Evolutionary conservation across 2,113 vertebrate species (phyloP).

Genomic region (Psilopsiagon aurifrons): DNA sequence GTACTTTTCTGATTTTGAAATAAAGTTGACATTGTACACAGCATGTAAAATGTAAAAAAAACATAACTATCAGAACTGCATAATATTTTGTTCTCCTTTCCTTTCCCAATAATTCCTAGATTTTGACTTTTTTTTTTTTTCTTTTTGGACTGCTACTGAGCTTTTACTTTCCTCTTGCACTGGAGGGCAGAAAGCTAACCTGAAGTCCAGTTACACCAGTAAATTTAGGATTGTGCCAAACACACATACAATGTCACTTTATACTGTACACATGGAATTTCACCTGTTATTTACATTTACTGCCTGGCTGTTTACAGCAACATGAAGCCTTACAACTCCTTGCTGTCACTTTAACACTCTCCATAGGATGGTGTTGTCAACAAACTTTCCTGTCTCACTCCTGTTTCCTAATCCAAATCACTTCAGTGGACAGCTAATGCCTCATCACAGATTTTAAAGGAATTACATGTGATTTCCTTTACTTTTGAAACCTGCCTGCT

Average conservation of each 20-base stretch:
- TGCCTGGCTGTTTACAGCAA: not conserved
- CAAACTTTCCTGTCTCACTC: not conserved
- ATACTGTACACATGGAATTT: not conserved
- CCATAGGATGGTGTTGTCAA: not conserved
- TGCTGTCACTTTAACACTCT: not conserved
- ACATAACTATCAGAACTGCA: not conserved
- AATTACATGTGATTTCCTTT: not conserved
- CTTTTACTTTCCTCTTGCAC: not conserved
- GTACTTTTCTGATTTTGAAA: not conserved
- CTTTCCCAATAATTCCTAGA: not conserved
- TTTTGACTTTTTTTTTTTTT: not conserved
- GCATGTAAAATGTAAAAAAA: not conserved
- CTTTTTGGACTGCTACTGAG: not conserved
- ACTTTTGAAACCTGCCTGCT: not conserved
- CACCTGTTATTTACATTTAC: not conserved
- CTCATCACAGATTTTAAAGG: not conserved
- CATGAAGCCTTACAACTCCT: not conserved
- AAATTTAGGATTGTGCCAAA: not conserved
- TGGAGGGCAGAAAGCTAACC: not conserved
- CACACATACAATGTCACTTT: not conserved
- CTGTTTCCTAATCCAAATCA: not conserved
- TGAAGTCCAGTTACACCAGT: not conserved
- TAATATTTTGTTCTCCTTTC: not conserved
- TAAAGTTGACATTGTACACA: not conserved
- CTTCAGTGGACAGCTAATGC: not conserved